Evolutionary conservation across 2,888 invertebrate species (phyloP).

Genomic region (Seira ritae): DNA sequence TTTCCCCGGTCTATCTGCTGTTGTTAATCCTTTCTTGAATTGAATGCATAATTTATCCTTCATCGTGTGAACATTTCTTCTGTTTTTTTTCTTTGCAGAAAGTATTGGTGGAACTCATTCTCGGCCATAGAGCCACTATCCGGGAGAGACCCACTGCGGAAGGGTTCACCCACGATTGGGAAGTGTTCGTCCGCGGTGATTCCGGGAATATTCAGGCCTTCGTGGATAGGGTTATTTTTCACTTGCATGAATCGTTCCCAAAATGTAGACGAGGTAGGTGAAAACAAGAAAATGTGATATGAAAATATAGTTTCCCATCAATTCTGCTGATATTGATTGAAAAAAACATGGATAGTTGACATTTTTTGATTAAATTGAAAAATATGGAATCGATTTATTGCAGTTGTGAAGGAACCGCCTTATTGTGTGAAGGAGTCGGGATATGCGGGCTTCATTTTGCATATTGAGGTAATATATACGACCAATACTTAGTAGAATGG

Average conservation of each 20-base stretch:
- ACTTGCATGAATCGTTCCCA: constrained; percentile 93
- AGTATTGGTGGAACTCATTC: constrained; percentile 69
- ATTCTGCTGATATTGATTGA: not conserved
- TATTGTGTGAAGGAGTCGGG: constrained; percentile 94
- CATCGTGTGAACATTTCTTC: not conserved
- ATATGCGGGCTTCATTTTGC: constrained; percentile 94
- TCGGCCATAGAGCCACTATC: constrained; percentile 90
- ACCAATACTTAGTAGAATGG: not conserved
- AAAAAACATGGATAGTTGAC: not conserved
- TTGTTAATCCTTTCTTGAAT: not conserved
- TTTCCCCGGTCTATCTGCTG: not conserved
- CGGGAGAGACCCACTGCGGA: constrained; percentile 89
- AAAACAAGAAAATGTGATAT: too few species aligned
- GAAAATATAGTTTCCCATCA: not conserved
- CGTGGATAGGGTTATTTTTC: constrained; percentile 92
- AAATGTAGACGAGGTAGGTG: constrained; percentile 91
- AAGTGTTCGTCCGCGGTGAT: constrained; percentile 94
- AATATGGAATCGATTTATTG: constrained; percentile 74
- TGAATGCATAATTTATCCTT: not conserved
- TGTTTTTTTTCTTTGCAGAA: constrained; percentile 57
- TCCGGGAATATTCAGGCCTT: constrained; percentile 91
- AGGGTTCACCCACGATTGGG: constrained; percentile 98
- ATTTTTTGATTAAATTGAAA: not conserved
- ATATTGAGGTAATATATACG: constrained; percentile 85
- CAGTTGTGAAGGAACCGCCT: constrained; percentile 94